Evolutionary conservation across 1,140 invertebrate genomes (phyloP), one percentile per base, ranked within the genome.

Genomic region (Cotesia chilonis): DNA sequence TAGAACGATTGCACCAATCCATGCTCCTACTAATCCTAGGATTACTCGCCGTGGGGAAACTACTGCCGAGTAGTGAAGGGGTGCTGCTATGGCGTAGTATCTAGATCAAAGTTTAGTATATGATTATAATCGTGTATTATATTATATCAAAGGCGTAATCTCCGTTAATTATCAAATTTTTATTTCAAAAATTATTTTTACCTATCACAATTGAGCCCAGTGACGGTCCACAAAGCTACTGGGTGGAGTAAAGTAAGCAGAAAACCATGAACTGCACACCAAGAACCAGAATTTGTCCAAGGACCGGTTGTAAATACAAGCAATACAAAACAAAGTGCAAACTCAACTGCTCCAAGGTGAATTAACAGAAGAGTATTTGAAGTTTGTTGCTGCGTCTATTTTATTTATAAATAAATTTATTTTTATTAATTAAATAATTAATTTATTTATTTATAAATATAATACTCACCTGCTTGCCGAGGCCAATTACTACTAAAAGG

Each of bases 151-250:
- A 17, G 38, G 61, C 28, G 35, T 47, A 52, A 17, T 14, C 20
- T n/a, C 28, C 10, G 12, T 55, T 3, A 55, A 55, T 55, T 6
- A n/a, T 55, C 12, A 6, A 47, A 10, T 47, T 6, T 47, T 10
- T 9, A 47, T 47, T 47, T 7, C 2, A 7, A 47, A 47, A 47
- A 47, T 47, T 0, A 14, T 65, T 41, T 54, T 1, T 60, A 84
- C 85, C 92, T 89, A 84, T 94, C 93, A 75, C 92, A 93, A 79
- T 94, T 94, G 52, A 94, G 85, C 28, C 93, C 93, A 69, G 92
- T 93, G 2, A 95, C 90, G 1, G 93, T 94, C 93, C 93, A 95
- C 38, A 94, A 86, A 12, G 92, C 90, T 37, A 94, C 87, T 0
- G 93, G 92, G 77, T 94, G 92, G 10, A 95, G 84, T 0, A 93